Percentiles rank a stretch among this genome's conserved stretches.
phyloP scores from a whole-genome alignment of 1,140 invertebrate genomes.

The Euborellia annulipes region DNA sequence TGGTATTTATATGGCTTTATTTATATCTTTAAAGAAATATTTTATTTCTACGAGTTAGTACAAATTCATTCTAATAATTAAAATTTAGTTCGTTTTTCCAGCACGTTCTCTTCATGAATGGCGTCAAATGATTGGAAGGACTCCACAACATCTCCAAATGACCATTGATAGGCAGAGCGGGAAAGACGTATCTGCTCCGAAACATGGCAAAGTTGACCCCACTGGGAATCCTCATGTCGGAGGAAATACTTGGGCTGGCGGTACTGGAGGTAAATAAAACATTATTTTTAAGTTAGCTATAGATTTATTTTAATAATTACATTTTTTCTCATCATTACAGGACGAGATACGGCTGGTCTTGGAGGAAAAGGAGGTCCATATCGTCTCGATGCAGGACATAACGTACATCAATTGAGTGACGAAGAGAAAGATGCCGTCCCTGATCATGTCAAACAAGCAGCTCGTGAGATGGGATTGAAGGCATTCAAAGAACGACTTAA shows the following conservation, averaged over 20 bases:
- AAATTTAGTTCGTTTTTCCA: too few species aligned
- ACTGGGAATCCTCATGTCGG: conserved; percentile 84
- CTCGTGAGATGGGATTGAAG: conserved; percentile 79
- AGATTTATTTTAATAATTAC: background rate
- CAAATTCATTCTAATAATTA: too few species aligned
- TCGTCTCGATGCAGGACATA: conserved; percentile 79
- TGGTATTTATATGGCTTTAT: too few species aligned
- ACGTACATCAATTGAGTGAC: conserved; percentile 61
- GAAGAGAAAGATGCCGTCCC: conserved; percentile 82
- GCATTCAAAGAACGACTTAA: conserved; percentile 76
- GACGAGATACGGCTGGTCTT: conserved; percentile 77
- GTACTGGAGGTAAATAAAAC: conserved; percentile 51
- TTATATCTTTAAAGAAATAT: too few species aligned
- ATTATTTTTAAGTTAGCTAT: background rate
- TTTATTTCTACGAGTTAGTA: too few species aligned
- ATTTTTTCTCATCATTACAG: conserved; percentile 16
- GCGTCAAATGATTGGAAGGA: conserved; percentile 25
- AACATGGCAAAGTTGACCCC: conserved; percentile 83
- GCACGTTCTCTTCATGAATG: conserved; percentile 21
- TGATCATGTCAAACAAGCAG: conserved; percentile 73
- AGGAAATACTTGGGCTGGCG: conserved; percentile 92
- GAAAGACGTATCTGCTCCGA: conserved; percentile 58
- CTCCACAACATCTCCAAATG: conserved; percentile 47
- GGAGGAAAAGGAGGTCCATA: conserved; percentile 87
- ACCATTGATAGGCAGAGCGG: conserved; percentile 57